These are phyloP conservation scores for Philotrypesis tridentata DNA, from an alignment of 1,140 invertebrate genomes.

Conservation along the genomic window DNA sequence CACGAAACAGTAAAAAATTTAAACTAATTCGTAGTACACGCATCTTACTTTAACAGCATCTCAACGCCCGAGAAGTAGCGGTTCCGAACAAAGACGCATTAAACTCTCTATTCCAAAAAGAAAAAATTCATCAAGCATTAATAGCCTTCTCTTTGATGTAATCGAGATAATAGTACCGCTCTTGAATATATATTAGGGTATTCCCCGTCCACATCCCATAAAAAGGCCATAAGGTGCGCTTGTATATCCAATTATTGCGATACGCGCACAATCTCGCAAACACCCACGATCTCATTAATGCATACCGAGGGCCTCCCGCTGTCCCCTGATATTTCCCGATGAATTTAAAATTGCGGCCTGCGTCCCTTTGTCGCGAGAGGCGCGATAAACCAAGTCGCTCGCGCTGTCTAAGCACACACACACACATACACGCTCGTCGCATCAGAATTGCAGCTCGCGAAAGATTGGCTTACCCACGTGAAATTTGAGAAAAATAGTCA, in stretches of 20 bases:
- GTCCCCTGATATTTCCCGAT: conserved; percentile 14
- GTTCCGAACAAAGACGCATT: too few relatives aligned
- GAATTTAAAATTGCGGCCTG: conserved; percentile 27
- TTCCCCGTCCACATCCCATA: conserved; percentile 19
- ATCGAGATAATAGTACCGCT: conserved; percentile 36
- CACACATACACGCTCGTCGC: too few relatives aligned
- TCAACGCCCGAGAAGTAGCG: too few relatives aligned
- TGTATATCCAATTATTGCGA: conserved; percentile 33
- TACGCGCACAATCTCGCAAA: too few relatives aligned
- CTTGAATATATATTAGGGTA: conserved; percentile 32
- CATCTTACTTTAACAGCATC: too few relatives aligned
- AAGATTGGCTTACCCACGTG: background rate
- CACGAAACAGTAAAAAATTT: too few relatives aligned
- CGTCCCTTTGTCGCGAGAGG: background rate
- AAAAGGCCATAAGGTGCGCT: conserved; percentile 37
- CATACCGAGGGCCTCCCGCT: background rate
- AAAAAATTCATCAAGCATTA: conserved; percentile 38
- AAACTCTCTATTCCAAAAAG: conserved; percentile 6
- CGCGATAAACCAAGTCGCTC: background rate
- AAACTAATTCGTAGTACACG: too few relatives aligned
- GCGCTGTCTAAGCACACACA: background rate
- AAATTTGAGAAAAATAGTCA: background rate
- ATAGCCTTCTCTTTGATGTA: conserved; percentile 40
- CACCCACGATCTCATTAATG: conserved; percentile 44
- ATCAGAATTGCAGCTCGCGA: background rate